These are phyloP conservation scores for Ceriagrion tenellum DNA, from an alignment of 2,888 invertebrate species.

Conservation along the genomic window DNA sequence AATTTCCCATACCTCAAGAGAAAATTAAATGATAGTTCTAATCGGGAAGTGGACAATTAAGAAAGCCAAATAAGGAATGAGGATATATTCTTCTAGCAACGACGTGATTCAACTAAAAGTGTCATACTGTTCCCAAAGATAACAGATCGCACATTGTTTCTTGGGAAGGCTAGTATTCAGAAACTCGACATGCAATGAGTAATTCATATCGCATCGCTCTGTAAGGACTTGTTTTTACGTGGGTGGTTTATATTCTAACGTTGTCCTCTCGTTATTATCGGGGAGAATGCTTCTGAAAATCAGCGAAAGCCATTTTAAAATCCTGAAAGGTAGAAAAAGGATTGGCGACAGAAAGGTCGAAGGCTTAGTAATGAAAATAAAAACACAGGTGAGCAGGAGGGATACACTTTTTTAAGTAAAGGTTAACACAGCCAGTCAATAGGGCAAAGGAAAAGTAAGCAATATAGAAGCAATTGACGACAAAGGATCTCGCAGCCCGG, in stretches of 20 bases:
- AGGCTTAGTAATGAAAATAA: neutral
- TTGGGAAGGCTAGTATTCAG: neutral
- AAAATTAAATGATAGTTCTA: neutral
- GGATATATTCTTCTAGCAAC: neutral
- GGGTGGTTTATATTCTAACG: neutral
- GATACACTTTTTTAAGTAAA: neutral
- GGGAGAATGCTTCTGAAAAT: neutral
- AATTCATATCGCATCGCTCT: neutral
- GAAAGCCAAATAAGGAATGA: neutral
- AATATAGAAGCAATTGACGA: no score
- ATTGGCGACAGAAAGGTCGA: neutral
- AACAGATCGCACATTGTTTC: neutral
- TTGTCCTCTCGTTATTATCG: neutral
- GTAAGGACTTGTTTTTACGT: neutral
- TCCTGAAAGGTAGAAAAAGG: neutral
- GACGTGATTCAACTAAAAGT: neutral
- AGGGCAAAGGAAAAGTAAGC: no score
- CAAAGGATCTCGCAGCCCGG: no score
- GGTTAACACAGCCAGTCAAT: no score
- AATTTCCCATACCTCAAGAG: neutral
- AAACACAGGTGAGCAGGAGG: neutral
- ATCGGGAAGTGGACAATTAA: slow-evolving; percentile 1
- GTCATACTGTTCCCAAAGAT: neutral
- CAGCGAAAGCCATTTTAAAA: neutral
- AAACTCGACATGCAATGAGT: neutral